Percentiles rank a stretch among this genome's conserved stretches.
Conservation (phyloP, 2,888 invertebrate genomes). For the Xestoiulus laeticollis region DNA sequence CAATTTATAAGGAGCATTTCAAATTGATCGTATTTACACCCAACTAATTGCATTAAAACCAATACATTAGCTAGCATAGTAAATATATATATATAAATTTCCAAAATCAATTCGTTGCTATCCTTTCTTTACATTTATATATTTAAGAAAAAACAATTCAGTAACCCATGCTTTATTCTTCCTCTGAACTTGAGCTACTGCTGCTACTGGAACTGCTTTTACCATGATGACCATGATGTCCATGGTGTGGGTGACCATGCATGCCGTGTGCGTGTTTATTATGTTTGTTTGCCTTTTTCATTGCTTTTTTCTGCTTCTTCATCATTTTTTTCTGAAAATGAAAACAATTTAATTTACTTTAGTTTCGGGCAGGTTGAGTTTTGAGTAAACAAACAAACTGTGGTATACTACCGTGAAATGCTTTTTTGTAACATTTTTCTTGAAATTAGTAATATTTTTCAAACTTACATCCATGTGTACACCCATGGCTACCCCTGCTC, state of each 20-base stretch:
- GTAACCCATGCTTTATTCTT: conserved; percentile 37
- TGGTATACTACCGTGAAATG: too few relatives aligned
- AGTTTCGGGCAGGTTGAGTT: not conserved
- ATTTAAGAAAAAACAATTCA: not conserved
- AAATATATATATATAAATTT: not conserved
- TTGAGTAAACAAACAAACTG: too few relatives aligned
- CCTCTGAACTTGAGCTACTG: conserved; percentile 57
- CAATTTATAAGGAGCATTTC: not conserved
- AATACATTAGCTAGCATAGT: not conserved
- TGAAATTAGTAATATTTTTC: not conserved
- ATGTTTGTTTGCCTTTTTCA: conserved; percentile 62
- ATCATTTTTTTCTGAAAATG: conserved; percentile 57
- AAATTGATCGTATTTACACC: not conserved
- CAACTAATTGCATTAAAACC: not conserved
- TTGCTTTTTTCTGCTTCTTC: conserved; percentile 66
- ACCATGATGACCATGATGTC: conserved; percentile 53
- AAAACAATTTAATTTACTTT: not conserved
- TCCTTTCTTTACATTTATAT: not conserved
- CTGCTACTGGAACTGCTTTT: conserved; percentile 54
- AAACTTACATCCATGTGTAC: conserved; percentile 49
- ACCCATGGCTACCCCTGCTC: conserved; percentile 52
- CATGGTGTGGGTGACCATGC: conserved; percentile 54
- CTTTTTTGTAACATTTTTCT: not conserved
- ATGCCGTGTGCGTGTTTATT: conserved; percentile 67
- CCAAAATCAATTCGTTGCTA: not conserved